These are phyloP conservation scores for Melieria crassipennis DNA, from an alignment of 2,888 invertebrate genomes.

Conservation along the genomic window DNA sequence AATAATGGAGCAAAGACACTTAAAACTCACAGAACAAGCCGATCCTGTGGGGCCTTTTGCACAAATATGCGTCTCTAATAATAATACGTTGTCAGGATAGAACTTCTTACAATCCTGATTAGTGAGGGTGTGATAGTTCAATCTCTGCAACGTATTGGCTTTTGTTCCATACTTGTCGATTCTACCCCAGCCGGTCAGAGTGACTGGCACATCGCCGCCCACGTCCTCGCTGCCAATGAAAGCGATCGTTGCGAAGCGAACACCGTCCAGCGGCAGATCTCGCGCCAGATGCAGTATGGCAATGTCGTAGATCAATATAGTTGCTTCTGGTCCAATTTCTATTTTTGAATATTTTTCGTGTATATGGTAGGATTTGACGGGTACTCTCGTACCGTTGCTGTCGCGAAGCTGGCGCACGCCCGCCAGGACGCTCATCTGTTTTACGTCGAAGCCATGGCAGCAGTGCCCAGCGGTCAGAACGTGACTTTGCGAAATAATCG, in stretches of 20 bases:
- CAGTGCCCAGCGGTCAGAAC: conserved; percentile 64
- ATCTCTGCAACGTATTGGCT: conserved; percentile 56
- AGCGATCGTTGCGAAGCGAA: conserved; percentile 63
- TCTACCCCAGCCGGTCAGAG: conserved; percentile 63
- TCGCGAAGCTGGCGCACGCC: conserved; percentile 52
- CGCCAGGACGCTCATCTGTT: conserved; percentile 54
- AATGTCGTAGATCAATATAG: conserved; percentile 52
- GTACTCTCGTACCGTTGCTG: conserved; percentile 47
- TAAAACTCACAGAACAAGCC: conserved; percentile 57
- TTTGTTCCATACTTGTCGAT: conserved; percentile 49
- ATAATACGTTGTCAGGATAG: conserved; percentile 44
- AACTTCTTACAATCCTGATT: conserved; percentile 53
- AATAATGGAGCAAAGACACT: neutral
- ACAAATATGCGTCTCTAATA: conserved; percentile 61
- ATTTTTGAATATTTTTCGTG: conserved; percentile 55
- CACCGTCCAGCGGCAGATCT: conserved; percentile 51
- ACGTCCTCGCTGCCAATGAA: conserved; percentile 44
- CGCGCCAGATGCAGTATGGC: conserved; percentile 55
- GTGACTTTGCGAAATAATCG: conserved; percentile 55
- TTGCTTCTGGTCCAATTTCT: no score
- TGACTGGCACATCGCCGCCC: conserved; percentile 52
- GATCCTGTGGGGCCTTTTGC: conserved; percentile 53
- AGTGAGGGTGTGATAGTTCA: conserved; percentile 57
- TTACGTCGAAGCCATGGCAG: conserved; percentile 50
- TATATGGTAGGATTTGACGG: conserved; percentile 50